Evolutionary conservation across 1,140 invertebrate genomes (phyloP), one percentile per base, ranked within the genome.

Genomic region (Contarinia nasturtii): DNA sequence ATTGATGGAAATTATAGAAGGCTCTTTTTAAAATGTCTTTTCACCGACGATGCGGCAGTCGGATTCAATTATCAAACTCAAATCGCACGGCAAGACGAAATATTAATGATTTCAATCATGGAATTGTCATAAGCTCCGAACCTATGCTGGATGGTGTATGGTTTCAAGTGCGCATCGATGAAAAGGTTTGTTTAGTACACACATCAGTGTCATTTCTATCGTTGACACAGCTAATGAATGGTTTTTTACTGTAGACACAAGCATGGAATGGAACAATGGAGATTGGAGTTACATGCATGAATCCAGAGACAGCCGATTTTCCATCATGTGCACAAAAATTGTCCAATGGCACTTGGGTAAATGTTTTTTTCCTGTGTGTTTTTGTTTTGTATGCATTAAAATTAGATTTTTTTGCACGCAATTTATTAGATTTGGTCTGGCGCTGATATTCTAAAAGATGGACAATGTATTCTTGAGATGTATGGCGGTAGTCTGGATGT

Each of bases 201-300:
- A 2, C 42, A 14, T 44, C 22, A 20, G 27, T 27, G 27, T 5
- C 3, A 27, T 27, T 21, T 21, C 42, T 20, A 15, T 12, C 21
- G 12, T 22, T 44, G 15, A 44, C 2, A 19, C 5, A 5, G 19
- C 5, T 21, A 21, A 15, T 44, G 12, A 40, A 27, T 52, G 48
- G 33, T 14, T 48, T 12, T 51, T 53, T 51, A 51, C 55, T 60
- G 42, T 48, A 83, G 79, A 75, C 82, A 49, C 75, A 74, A 56
- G 73, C 79, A 37, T 93, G 89, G 87, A 89, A 82, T 65, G 89
- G 89, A 19, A 89, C 82, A 52, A 79, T 95, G 57, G 86, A 92
- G 68, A 86, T 94, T 56, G 91, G 91, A 33, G 80, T 93, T 11
- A 91, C 88, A 15, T 77, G 80, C 22, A 77, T 78, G 53, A 80